Conservation (phyloP, 2,888 invertebrate genomes). For the Blomia tropicalis region DNA sequence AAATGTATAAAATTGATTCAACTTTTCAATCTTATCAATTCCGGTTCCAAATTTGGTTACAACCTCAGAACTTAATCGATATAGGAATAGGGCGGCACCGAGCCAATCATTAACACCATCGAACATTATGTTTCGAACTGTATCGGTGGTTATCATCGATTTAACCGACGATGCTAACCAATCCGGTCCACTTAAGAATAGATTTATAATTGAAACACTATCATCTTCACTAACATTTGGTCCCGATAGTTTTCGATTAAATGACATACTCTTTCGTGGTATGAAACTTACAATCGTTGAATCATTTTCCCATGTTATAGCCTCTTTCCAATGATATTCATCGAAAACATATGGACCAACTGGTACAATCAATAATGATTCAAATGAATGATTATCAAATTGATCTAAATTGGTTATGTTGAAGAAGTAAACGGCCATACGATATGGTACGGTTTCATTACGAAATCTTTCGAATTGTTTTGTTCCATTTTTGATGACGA, state of each 20-base stretch:
- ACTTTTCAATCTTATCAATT: too few species aligned
- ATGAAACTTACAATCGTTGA: not conserved
- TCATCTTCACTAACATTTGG: not conserved
- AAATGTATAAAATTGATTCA: too few species aligned
- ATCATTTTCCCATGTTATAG: not conserved
- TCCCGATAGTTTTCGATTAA: not conserved
- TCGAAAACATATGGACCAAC: not conserved
- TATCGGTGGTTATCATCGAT: too few species aligned
- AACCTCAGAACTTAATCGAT: too few species aligned
- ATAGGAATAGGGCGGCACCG: too few species aligned
- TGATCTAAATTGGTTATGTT: not conserved
- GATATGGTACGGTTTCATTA: not conserved
- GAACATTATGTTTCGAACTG: too few species aligned
- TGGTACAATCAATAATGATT: not conserved
- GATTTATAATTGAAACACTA: not conserved
- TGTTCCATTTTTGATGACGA: too few species aligned
- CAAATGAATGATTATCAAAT: not conserved
- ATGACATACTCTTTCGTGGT: constrained; percentile 1
- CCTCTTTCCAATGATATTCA: not conserved
- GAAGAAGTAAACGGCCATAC: not conserved
- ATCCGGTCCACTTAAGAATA: too few species aligned
- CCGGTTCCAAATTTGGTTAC: too few species aligned
- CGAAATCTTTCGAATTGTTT: not conserved
- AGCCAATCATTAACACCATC: too few species aligned
- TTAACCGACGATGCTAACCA: too few species aligned